Base-by-base conservation (phyloP, 1,140 invertebrate genomes). In the Drosophila miranda region DNA sequence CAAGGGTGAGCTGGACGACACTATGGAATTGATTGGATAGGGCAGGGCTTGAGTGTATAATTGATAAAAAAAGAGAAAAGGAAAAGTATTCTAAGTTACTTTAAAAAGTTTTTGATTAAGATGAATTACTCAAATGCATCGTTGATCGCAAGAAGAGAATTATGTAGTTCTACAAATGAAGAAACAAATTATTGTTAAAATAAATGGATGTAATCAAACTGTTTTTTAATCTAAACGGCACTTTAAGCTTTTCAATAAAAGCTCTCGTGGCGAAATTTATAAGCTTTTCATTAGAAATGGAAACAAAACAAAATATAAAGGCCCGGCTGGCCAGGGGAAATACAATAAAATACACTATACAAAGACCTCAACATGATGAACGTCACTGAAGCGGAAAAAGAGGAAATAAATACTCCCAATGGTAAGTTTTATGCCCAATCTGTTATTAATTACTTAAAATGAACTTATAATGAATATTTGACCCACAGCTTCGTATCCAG, bases 81-180 rank as follows among this genome's bases (percentile, higher is more conserved):
- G 14, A 21, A 68, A 86, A 80, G 81, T 83, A 80, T 76, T 69
- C 54, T 80, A 83, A 80, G 81, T 80, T 86, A 83, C 72, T 76
- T 86, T 83, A 66, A 48, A 53, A 42, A 48, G n/a, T 63, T 38
- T 9, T 38, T 48, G 48, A 54, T 38, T 77, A 63, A 55, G 30
- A 16, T 42, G 42, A 53, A 46, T 61, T 75, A 68, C 16, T 62
- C 42, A 68, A 30, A 57, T 45, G 11, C 49, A 53, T 38, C 49
- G 69, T 72, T 68, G 44, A 68, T 42, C 64, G 64, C 64, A 55
- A 55, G 42, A 55, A 55, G 42, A 54, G 43, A 67, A 68, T 46
- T 48, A 8, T 46, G 0, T 68, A 66, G 54, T 66, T 53, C 61
- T 66, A 46, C n/a, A 23, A 34, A 26, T 42, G 23, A 54, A 67